A percentile compares a stretch with the other conserved stretches of the same genome.
Conservation (phyloP, 2,797 vertebrate species). For the Antennarius maculatus region DNA sequence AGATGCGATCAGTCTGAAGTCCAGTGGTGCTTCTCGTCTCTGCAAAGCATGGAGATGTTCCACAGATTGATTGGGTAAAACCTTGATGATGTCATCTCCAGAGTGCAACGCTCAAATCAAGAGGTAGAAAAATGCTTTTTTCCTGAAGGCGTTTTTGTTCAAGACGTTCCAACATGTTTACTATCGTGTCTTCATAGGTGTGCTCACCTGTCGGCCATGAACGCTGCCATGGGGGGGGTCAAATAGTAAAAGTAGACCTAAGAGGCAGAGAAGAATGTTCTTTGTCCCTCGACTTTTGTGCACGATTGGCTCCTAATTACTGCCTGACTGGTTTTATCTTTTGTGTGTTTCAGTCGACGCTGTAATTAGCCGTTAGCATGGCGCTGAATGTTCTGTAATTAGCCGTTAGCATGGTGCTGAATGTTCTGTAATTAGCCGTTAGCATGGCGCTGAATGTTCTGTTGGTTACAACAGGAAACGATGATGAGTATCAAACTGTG, state of each 20-base stretch:
- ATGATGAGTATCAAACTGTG: neutral
- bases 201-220: constrained; percentile 41
- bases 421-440: constrained; percentile 7
- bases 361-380: too few species aligned
- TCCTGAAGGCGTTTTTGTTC: constrained; percentile 18
- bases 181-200: neutral
- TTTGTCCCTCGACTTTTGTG: constrained; percentile 6
- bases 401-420: too few species aligned
- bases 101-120: neutral
- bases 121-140: constrained; percentile 14
- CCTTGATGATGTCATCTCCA: too few species aligned
- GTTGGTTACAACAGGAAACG: constrained; percentile 1
- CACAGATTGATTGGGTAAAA: constrained; percentile 49
- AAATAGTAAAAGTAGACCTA: constrained; percentile 42
- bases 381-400: too few species aligned
- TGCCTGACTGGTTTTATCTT: constrained; percentile 33
- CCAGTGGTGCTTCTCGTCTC: constrained; percentile 35
- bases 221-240: constrained; percentile 33
- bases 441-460: neutral
- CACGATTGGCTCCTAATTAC: constrained; percentile 44
- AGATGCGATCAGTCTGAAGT: constrained; percentile 63
- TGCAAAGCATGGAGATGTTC: constrained; percentile 38
- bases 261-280: constrained; percentile 2
- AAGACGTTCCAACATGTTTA: constrained; percentile 40
- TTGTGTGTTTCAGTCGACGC: too few species aligned